A percentile compares a stretch with the other conserved stretches of the same genome.
These are phyloP conservation scores for Eupelmus urozonus DNA, from an alignment of 2,888 invertebrate genomes.

Conservation along the genomic window DNA sequence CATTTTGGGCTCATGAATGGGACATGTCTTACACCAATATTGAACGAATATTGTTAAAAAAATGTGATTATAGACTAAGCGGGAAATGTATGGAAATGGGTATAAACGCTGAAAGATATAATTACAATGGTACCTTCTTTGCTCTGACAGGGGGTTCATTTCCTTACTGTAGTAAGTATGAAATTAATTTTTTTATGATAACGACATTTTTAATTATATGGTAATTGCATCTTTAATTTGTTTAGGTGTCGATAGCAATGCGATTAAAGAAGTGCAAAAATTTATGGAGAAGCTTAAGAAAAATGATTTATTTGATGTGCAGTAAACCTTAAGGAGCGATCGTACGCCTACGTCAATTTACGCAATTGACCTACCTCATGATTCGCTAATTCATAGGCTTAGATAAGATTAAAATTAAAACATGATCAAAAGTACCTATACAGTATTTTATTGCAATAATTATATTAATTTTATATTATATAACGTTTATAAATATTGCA, in stretches of 20 bases:
- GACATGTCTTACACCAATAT: slow-evolving; percentile 76
- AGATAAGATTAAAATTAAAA: too few species aligned
- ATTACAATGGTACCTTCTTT: slow-evolving; percentile 79
- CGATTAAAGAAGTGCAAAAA: slow-evolving; percentile 29
- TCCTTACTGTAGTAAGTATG: slow-evolving; percentile 80
- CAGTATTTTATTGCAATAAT: too few species aligned
- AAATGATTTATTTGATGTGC: too few species aligned
- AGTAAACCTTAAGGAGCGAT: too few species aligned
- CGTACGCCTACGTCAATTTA: too few species aligned
- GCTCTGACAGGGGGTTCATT: slow-evolving; percentile 78
- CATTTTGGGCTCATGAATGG: slow-evolving; percentile 80
- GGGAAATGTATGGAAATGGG: slow-evolving; percentile 80
- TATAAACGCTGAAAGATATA: slow-evolving; percentile 76
- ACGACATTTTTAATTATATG: not conserved
- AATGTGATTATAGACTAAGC: not conserved
- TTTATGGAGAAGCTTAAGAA: slow-evolving; percentile 2
- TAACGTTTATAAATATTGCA: too few species aligned
- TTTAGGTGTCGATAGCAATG: slow-evolving; percentile 7
- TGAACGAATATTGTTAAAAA: not conserved
- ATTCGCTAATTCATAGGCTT: too few species aligned
- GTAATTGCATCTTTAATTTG: not conserved
- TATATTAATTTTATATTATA: too few species aligned
- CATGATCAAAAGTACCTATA: too few species aligned
- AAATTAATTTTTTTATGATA: not conserved
- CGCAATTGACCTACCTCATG: too few species aligned